These are phyloP conservation scores for Orthosia cruda DNA, from an alignment of 2,888 invertebrate species.

Conservation along the genomic window DNA sequence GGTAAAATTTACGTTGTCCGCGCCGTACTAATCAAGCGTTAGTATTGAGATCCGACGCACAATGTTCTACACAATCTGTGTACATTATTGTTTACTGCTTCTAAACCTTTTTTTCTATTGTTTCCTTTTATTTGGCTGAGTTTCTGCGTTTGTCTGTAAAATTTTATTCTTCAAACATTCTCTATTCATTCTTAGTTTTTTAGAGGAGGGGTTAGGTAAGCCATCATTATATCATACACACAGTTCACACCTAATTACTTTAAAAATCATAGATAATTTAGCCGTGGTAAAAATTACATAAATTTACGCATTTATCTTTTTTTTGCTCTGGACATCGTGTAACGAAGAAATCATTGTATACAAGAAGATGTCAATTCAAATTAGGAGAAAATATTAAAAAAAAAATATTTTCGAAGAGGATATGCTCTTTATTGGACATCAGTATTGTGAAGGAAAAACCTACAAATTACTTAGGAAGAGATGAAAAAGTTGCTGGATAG, in stretches of 20 bases:
- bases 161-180: neutral
- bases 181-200: too few relatives aligned
- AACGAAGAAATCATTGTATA: slow-evolving; percentile 16
- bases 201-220: too few relatives aligned
- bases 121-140: neutral
- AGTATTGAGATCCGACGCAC: slow-evolving; percentile 59
- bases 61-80: slow-evolving; percentile 32
- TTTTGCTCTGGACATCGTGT: too few relatives aligned
- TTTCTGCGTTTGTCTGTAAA: neutral
- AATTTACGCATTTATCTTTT: too few relatives aligned
- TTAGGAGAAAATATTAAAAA: neutral
- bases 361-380: neutral
- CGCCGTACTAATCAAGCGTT: slow-evolving; percentile 71
- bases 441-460: neutral
- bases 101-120: neutral
- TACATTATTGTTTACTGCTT: slow-evolving; percentile 24
- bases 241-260: too few relatives aligned
- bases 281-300: too few relatives aligned
- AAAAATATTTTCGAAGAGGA: neutral
- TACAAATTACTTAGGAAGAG: neutral
- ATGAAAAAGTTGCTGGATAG: neutral
- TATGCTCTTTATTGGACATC: neutral
- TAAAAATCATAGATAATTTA: too few relatives aligned
- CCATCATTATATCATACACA: too few relatives aligned
- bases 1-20: slow-evolving; percentile 68